Evolutionary conservation across 2,797 vertebrate genomes (phyloP).

Genomic region (Pteropus rufus): DNA sequence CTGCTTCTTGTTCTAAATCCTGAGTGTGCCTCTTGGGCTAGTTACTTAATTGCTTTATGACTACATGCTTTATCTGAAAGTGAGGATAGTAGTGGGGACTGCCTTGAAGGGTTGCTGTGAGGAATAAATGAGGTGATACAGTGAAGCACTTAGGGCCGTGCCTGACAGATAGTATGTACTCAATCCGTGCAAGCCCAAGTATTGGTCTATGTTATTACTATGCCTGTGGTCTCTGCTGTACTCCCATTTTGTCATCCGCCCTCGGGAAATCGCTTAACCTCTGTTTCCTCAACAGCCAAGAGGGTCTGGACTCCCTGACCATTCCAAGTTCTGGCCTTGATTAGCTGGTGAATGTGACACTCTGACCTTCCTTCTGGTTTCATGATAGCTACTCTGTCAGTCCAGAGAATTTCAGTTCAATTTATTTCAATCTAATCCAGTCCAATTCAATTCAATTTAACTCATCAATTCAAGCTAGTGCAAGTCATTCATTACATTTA

Average conservation of each 20-base stretch:
- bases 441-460: not conserved
- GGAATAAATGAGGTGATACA: not conserved
- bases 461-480: not conserved
- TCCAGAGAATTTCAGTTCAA: not conserved
- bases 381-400: not conserved
- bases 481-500: slow-evolving; percentile 34
- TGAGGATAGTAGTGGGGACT: not conserved
- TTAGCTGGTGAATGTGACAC: not conserved
- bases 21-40: not conserved
- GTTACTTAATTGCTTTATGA: not conserved
- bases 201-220: not conserved
- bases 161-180: not conserved
- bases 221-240: not conserved
- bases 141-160: not conserved
- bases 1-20: not conserved
- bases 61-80: not conserved
- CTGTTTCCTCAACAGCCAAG: not conserved
- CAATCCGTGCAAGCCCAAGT: not conserved
- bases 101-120: not conserved
- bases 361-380: not conserved
- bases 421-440: not conserved
- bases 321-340: not conserved
- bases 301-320: not conserved
- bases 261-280: slow-evolving; percentile 45
- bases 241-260: not conserved